Evolutionary conservation across 2,113 vertebrate genomes (phyloP), one percentile per base, ranked within the genome.

Genomic region (Calcarius ornatus): DNA sequence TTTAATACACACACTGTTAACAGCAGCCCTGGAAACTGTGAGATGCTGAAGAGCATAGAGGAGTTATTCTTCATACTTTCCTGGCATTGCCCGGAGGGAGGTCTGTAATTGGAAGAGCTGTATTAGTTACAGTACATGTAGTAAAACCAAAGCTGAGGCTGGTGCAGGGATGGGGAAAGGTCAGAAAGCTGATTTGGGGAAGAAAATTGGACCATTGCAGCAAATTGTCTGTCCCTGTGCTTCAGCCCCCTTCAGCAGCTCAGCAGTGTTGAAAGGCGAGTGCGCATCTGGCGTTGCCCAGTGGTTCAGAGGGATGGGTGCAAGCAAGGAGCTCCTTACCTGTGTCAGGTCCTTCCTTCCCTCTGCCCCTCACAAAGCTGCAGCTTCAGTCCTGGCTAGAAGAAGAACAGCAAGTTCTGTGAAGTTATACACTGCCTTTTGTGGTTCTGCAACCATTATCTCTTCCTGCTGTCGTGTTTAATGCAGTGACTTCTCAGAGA

Each of bases 191-290:
- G 65, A 10, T 47, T 28, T 15, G 12, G 27, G 37, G 11, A 2
- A 54, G 42, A 24, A 72, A 45, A 14, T 9, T 4, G 6, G 61
- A 15, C 50, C 65, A 0, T 23, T 15, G 47, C 19, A 50, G 47
- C 9, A 17, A 0, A 0, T 22, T 25, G 9, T 35, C 57, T 86
- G 47, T 27, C 19, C 28, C 3, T 0, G 0, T 10, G 25, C 43
- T 81, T 63, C 30, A 68, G 38, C 35, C 10, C 15, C 1, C 0
- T 60, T 75, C 11, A 37, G 37, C 53, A 61, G 11, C n/a, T 71
- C 28, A 42, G 69, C 7, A 23, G 20, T 47, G 7, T 2, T 42
- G 43, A 88, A 31, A 13, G 42, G 35, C 30, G 48, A 10, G 35
- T 4, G 10, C 10, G 10, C 28, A n/a, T 4, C 40, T 60, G 63